Evolutionary conservation across 2,888 invertebrate genomes (phyloP).

Genomic region (Panzeria rudis): DNA sequence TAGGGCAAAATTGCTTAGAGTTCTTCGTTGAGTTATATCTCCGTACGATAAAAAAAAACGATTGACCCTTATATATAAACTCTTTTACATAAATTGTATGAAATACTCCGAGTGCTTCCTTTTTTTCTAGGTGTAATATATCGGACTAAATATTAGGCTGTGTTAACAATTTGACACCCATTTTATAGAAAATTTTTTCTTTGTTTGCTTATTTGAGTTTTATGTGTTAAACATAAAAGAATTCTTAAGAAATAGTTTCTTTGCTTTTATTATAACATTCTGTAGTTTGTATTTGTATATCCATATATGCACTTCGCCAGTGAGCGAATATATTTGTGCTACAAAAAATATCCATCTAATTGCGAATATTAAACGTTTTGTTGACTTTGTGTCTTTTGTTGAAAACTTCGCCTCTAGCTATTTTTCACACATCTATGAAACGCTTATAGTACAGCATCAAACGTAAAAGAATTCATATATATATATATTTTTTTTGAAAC

Average conservation of each 20-base stretch:
- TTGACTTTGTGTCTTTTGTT: constrained; percentile 79
- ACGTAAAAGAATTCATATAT: neutral
- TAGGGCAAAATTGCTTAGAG: no score
- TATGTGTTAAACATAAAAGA: constrained; percentile 10
- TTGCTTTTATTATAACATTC: constrained; percentile 3
- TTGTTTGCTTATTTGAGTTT: constrained; percentile 58
- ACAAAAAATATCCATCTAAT: constrained; percentile 35
- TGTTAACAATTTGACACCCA: constrained; percentile 68
- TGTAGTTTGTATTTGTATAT: constrained; percentile 6
- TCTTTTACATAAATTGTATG: no score
- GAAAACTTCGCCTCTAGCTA: constrained; percentile 77
- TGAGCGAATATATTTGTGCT: neutral
- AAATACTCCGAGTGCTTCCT: no score
- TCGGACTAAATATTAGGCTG: neutral
- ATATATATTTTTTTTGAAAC: neutral
- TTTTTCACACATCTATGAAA: constrained; percentile 53
- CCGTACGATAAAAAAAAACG: no score
- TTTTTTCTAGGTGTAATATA: no score
- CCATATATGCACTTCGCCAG: neutral
- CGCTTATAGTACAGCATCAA: constrained; percentile 25
- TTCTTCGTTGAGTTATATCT: no score
- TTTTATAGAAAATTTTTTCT: constrained; percentile 41
- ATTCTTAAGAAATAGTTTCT: constrained; percentile 3
- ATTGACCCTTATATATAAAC: no score
- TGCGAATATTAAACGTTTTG: constrained; percentile 81